Percentiles rank a stretch among this genome's conserved stretches.
Conservation (phyloP, 37 sponge, comb jelly and placozoan genomes). For the Aplysina aerophoba region DNA sequence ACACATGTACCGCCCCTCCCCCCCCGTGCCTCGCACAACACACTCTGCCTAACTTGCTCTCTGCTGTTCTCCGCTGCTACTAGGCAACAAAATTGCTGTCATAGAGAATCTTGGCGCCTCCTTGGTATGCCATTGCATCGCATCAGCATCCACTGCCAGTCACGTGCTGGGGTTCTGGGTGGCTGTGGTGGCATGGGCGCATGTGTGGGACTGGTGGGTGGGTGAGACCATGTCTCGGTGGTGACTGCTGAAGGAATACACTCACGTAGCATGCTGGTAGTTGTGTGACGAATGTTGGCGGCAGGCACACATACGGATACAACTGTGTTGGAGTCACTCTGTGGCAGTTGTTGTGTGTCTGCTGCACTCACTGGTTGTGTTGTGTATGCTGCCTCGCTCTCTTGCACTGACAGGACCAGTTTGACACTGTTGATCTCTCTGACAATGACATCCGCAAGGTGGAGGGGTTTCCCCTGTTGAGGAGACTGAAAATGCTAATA, state of each 20-base stretch:
- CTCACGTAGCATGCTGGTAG: too few species aligned
- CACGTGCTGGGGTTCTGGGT: too few species aligned
- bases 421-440: slow-evolving; percentile 96
- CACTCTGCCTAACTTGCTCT: not conserved
- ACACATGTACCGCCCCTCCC: too few species aligned
- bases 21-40: too few species aligned
- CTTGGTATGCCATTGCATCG: slow-evolving; percentile 66
- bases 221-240: too few species aligned
- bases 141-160: too few species aligned
- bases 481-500: slow-evolving; percentile 78
- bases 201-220: too few species aligned
- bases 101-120: slow-evolving; percentile 97
- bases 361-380: too few species aligned
- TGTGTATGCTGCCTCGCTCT: not conserved
- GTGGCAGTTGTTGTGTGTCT: not conserved
- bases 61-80: slow-evolving; percentile 23
- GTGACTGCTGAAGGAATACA: too few species aligned
- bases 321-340: not conserved
- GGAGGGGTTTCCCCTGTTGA: slow-evolving; percentile 94
- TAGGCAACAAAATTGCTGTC: slow-evolving; percentile 97
- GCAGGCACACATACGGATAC: too few species aligned
- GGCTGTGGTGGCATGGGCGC: not conserved
- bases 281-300: too few species aligned
- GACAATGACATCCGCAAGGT: slow-evolving; percentile 95
- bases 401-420: slow-evolving; percentile 76